Evolutionary conservation across 2,113 vertebrate genomes (phyloP), one percentile per base, ranked within the genome.

Genomic region (Corvus hawaiiensis): DNA sequence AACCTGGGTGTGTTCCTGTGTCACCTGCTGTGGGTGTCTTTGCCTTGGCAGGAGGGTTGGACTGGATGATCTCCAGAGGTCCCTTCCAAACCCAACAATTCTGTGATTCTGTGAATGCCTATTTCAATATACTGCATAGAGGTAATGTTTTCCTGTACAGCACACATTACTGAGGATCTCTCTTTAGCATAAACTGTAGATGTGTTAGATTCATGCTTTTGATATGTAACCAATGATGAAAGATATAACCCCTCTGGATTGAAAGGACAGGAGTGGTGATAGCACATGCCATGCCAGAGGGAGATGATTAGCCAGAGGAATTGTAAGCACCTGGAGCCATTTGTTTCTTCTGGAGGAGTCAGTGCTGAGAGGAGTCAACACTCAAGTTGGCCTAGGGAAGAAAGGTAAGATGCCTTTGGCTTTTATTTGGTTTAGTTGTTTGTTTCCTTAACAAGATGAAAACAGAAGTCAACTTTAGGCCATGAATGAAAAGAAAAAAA

Each of bases 221-320:
- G 54, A 19, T 32, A 12, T 20, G 11, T 54, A 61, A 26, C n/a
- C 27, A 66, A 24, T 3, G 1, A 30, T 13, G 46, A 77, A 84
- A 71, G 24, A 51, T 84, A 41, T 7, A 62, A 62, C 11, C 18
- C 7, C 6, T 73, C 37, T 39, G 6, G 35, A 80, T 17, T 55
- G 84, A 71, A 75, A 56, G 35, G 18, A 41, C 19, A 19, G 19
- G 48, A 35, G 28, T 75, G 14, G 18, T 59, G 30, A n/a, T 12
- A 63, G 48, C 20, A 35, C 0, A 1, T 1, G 7, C 8, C 37
- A n/a, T 7, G 8, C 9, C 46, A 41, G 30, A 41, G 33, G 46
- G 16, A 66, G 28, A 59, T 46, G 28, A 46, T 62, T 33, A n/a
- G 22, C n/a, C 26, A 78, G 43, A 77, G 63, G n/a, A 75, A 46